Evolutionary conservation across 2,888 invertebrate species (phyloP).

Genomic region (Ophion ellenae): DNA sequence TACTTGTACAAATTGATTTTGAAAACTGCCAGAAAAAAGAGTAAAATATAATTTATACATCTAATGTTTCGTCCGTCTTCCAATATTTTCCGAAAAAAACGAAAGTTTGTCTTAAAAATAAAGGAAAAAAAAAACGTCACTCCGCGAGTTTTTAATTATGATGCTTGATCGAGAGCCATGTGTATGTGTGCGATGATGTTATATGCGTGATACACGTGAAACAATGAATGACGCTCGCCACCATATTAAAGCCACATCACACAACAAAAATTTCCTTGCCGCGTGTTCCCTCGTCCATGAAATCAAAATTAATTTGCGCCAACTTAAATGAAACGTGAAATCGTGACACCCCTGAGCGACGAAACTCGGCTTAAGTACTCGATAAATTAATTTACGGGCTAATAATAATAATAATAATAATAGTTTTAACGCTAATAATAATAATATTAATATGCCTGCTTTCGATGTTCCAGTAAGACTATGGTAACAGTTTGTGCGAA

Average conservation of each 20-base stretch:
- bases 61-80: neutral
- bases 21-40: neutral
- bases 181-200: slow-evolving; percentile 45
- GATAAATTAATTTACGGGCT: slow-evolving; percentile 25
- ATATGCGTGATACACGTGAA: slow-evolving; percentile 54
- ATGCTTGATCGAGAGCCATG: slow-evolving; percentile 25
- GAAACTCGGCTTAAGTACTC: slow-evolving; percentile 54
- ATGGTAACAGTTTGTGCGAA: slow-evolving; percentile 28
- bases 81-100: neutral
- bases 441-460: slow-evolving; percentile 23
- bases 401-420: slow-evolving; percentile 38
- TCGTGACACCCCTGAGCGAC: slow-evolving; percentile 30
- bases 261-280: slow-evolving; percentile 9
- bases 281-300: neutral
- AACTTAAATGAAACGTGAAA: slow-evolving; percentile 48
- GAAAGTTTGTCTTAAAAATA: neutral
- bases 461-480: slow-evolving; percentile 22
- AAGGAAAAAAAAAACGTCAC: neutral
- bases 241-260: slow-evolving; percentile 62
- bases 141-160: slow-evolving; percentile 24
- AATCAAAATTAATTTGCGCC: slow-evolving; percentile 13
- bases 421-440: slow-evolving; percentile 12
- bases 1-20: neutral
- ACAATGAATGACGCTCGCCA: slow-evolving; percentile 61
- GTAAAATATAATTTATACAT: neutral